These are phyloP conservation scores for Sipha flava DNA, from an alignment of 1,140 invertebrate genomes.

Conservation along the genomic window DNA sequence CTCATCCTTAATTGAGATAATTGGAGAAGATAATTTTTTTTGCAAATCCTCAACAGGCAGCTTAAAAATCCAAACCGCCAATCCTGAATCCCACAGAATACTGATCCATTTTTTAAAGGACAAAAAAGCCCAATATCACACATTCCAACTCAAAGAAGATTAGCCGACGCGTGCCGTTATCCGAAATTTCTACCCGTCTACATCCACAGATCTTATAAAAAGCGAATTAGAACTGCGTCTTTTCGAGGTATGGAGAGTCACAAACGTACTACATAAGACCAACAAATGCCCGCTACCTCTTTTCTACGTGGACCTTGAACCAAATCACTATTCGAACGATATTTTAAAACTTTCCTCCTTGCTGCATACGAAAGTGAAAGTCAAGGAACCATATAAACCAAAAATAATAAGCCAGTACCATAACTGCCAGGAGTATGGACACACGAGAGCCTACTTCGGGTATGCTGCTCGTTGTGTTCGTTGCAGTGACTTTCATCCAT, in stretches of 20 bases:
- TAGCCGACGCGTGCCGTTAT: not conserved
- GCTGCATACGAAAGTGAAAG: not conserved
- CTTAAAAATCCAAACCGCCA: too few species aligned
- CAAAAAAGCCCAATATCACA: not conserved
- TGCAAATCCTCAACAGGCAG: not conserved
- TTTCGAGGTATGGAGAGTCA: not conserved
- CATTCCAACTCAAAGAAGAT: not conserved
- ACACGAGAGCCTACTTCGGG: not conserved
- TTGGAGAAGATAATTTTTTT: not conserved
- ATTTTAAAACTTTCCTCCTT: not conserved
- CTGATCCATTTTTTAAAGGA: not conserved
- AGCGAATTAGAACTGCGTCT: not conserved
- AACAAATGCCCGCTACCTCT: not conserved
- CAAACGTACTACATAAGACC: not conserved
- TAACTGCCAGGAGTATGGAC: constrained; percentile 1
- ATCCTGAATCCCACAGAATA: not conserved
- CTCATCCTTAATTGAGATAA: not conserved
- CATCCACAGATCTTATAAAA: not conserved
- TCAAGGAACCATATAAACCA: not conserved
- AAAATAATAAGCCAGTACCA: not conserved
- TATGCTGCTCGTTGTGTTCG: not conserved
- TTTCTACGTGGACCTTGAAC: constrained; percentile 1
- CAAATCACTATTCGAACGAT: not conserved
- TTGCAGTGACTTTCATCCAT: not conserved
- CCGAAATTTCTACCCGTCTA: not conserved